Evolutionary conservation across 2,113 vertebrate species (phyloP).

Genomic region (Tretioscincus oriximinensis): DNA sequence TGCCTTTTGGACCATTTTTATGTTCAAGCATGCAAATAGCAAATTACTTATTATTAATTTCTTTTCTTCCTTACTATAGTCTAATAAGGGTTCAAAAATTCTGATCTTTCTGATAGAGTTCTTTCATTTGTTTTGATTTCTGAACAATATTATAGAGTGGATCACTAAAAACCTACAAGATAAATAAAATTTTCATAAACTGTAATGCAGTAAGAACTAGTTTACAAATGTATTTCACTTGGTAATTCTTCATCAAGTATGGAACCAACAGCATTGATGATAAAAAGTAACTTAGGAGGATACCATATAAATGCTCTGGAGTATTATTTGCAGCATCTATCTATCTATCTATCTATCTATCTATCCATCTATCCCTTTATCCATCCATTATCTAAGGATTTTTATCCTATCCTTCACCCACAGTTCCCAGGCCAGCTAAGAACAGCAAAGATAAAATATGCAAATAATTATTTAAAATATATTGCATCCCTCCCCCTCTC

Average conservation of each 20-base stretch:
- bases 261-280: not conserved
- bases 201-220: not conserved
- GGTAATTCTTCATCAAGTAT: not conserved
- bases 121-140: not conserved
- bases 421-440: too few species aligned
- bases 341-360: too few species aligned
- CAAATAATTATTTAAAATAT: too few species aligned
- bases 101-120: not conserved
- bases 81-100: conserved; percentile 8
- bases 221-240: conserved; percentile 2
- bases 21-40: too few species aligned
- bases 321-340: too few species aligned
- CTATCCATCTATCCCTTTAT: too few species aligned
- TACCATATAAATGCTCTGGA: conserved; percentile 27
- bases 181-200: not conserved
- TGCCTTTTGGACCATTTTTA: too few species aligned
- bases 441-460: too few species aligned
- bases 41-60: conserved; percentile 12
- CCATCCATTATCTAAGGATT: too few species aligned
- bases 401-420: too few species aligned
- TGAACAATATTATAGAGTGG: not conserved
- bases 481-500: too few species aligned
- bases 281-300: not conserved
- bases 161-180: not conserved
- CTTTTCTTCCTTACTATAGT: not conserved